Evolutionary conservation across 2,888 invertebrate species (phyloP), one percentile per base, ranked within the genome.

Genomic region (Noctua fimbriata): DNA sequence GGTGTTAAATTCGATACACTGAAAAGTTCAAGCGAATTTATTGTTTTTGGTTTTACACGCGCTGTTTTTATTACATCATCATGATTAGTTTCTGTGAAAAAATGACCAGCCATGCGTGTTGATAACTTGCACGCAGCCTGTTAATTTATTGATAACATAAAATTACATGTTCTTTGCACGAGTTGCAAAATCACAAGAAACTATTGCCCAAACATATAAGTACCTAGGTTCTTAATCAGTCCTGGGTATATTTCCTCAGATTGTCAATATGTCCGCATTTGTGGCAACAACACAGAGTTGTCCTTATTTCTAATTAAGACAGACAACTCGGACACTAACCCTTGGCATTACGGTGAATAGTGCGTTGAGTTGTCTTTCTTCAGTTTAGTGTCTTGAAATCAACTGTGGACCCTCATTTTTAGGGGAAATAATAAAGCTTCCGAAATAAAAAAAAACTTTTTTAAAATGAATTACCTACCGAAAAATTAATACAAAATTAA

Each of bases 1-100:
- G 18, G n/a, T 41, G 58, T 70, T 78, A 65, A 65, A 69, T 81
- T 75, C 72, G 7, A 72, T 14, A 69, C 14, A 65, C 55, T n/a
- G 36, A 63, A 63, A 63, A 52, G 65, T 36, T 49, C 4, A 52
- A 12, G 24, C 0, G 0, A 7, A 24, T 28, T 82, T 66, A 52
- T 21, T 66, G 9, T 74, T 18, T 28, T 73, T 52, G 7, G 69
- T 10, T 41, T 3, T 72, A 36, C 36, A 83, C 69, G 47, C 3
- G 63, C 47, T 14, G 21, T 73, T 14, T 28, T 83, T 36, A 78
- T 52, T 60, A n/a, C 16, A 4, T 16, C 32, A 60, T 6, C 18
- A 60, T 52, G n/a, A 18, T 73, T 18, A 41, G 7, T 63, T 69
- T 72, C 63, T 69, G 58, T 73, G 55, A 58, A n/a, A n/a, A 80